A percentile compares a stretch with the other conserved stretches of the same genome.
Evolutionary conservation across 2,797 vertebrate species (phyloP).

Genomic region (Fringilla coelebs): DNA sequence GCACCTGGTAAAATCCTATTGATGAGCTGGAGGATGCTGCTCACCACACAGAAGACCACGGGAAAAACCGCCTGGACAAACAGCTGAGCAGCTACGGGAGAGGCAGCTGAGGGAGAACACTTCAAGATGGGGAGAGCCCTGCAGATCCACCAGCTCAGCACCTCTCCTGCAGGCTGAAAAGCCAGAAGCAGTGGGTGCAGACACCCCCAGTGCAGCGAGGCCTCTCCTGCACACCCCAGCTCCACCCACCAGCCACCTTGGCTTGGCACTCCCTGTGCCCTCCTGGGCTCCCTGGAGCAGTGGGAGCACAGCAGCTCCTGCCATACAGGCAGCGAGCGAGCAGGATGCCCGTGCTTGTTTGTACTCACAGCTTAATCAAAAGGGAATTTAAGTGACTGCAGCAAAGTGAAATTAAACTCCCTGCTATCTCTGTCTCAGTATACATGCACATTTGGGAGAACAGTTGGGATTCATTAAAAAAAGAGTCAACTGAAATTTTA

Average conservation of each 20-base stretch:
- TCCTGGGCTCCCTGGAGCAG: neutral
- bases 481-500: neutral
- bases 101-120: neutral
- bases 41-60: neutral
- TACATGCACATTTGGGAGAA: neutral
- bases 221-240: neutral
- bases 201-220: rapidly evolving
- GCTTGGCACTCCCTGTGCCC: rapidly evolving
- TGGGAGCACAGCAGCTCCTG: neutral
- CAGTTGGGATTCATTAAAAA: neutral
- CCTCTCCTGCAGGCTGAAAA: neutral
- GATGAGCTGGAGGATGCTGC: neutral
- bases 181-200: neutral
- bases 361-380: neutral
- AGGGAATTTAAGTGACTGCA: neutral
- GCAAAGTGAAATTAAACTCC: neutral
- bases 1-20: neutral
- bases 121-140: neutral
- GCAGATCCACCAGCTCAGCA: neutral
- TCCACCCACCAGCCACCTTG: neutral
- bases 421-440: neutral
- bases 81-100: neutral
- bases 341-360: neutral
- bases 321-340: neutral
- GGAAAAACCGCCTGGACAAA: neutral